Base-by-base conservation (phyloP, 2,113 vertebrate genomes). In the Cranoglanis bouderius region DNA sequence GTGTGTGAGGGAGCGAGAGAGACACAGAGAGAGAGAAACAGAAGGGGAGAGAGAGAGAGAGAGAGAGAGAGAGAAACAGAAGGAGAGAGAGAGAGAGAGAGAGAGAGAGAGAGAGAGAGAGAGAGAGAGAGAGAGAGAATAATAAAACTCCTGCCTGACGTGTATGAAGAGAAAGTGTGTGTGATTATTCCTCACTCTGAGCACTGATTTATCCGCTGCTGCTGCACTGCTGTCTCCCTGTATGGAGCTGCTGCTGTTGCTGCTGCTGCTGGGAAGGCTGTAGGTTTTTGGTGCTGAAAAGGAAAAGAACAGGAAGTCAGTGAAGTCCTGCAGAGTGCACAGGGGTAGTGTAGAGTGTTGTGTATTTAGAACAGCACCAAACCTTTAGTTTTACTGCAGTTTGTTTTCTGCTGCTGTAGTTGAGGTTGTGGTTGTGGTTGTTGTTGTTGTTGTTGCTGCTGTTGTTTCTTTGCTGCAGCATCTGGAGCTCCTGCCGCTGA, bases 221-320 rank as follows among this genome's bases (percentile, higher is more conserved):
- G 95, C 94, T 80, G 94, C 94, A 84, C 92, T 89, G 19, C 95
- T 94, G 92, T 98, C 98, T 63, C 94, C 93, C 89, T 97, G 89
- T 46, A 96, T 95, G 85, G 95, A 32, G 83, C 7, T 51, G 63
- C 26, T 95, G 93, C 93, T 94, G 77, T 9, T 49, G 46, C 9
- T 46, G 43, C 43, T 67, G 61, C 26, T 95, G 93, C 93, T 94
- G 80, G 91, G 70, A 7, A 99, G 97, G 94, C 97, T 98, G 92
- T 99, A 99, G 18, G 97, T 99, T 95, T 98, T 99, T 0, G 98
- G 98, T 93, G 96, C 98, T 99, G 94, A 26, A 90, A 32, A 32
- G 46, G 3, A 57, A 57, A 61, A 86, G 4, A 46, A 63, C 29
- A 74, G 24, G 57, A 29, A 78, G 35, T 72, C 38, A n/a, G 18